These are phyloP conservation scores for Tangara arthus DNA, from an alignment of 2,797 vertebrate species.

Conservation along the genomic window DNA sequence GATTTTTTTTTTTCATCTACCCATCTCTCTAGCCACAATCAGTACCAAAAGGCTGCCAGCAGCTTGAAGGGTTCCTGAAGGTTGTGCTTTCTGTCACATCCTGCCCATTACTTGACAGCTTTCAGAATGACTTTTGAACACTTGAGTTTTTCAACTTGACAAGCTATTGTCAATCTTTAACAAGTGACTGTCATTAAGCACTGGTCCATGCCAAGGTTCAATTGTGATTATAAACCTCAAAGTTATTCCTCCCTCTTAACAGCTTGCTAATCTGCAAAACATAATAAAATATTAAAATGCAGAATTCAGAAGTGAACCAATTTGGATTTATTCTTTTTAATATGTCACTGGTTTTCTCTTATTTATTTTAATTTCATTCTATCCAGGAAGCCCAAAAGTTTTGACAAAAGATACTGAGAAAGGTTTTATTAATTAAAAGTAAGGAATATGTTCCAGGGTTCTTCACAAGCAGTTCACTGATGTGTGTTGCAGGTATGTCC, in stretches of 20 bases:
- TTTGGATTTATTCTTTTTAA: neutral
- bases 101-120: neutral
- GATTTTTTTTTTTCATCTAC: neutral
- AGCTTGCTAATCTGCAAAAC: neutral
- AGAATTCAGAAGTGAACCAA: neutral
- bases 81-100: neutral
- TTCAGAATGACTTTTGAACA: neutral
- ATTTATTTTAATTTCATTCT: neutral
- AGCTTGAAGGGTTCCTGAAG: neutral
- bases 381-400: neutral
- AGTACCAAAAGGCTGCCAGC: neutral
- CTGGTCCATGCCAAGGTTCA: neutral
- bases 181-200: neutral
- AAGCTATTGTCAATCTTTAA: neutral
- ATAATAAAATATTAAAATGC: neutral
- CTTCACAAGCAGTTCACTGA: neutral
- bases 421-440: neutral
- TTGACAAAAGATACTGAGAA: neutral
- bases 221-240: neutral
- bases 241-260: neutral
- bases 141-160: neutral
- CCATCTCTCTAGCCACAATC: neutral
- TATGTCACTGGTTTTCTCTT: neutral
- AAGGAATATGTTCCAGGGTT: neutral
- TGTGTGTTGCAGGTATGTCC: conserved; percentile 26